These are phyloP conservation scores for Hippasteria phrygiana DNA, from an alignment of 53 echinoderm and acorn worm species.

Conservation along the genomic window DNA sequence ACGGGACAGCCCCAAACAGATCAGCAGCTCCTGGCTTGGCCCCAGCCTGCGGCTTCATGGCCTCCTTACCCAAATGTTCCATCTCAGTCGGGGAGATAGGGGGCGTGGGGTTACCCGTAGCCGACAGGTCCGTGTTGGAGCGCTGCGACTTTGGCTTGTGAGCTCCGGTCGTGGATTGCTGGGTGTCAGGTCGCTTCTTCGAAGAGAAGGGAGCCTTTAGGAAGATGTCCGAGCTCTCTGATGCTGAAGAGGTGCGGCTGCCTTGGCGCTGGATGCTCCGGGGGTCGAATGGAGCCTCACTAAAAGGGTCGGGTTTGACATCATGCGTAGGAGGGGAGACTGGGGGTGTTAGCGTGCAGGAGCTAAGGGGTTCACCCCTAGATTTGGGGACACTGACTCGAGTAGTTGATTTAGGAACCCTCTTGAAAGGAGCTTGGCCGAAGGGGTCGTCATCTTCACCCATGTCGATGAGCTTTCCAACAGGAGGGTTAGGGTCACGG, in stretches of 20 bases:
- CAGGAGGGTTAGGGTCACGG: constrained; percentile 83
- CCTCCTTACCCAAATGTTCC: constrained; percentile 45
- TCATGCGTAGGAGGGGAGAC: constrained; percentile 93
- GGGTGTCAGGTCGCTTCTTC: constrained; percentile 87
- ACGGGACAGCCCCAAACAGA: constrained; percentile 97
- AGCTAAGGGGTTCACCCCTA: constrained; percentile 76
- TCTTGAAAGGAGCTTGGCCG: constrained; percentile 84
- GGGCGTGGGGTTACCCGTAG: constrained; percentile 92
- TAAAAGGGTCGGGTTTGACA: constrained; percentile 80
- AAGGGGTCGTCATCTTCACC: constrained; percentile 85
- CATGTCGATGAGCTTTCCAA: constrained; percentile 88
- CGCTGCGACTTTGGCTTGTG: constrained; percentile 91
- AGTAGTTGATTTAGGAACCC: not conserved
- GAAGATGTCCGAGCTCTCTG: constrained; percentile 93
- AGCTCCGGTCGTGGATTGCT: constrained; percentile 67
- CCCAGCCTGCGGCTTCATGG: constrained; percentile 28
- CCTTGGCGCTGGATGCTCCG: constrained; percentile 80
- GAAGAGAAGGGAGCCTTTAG: constrained; percentile 95
- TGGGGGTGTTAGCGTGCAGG: constrained; percentile 93
- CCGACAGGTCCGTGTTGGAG: constrained; percentile 82
- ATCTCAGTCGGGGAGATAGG: constrained; percentile 94
- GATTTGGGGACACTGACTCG: constrained; percentile 66
- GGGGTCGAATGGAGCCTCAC: constrained; percentile 82
- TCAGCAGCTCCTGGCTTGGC: constrained; percentile 67
- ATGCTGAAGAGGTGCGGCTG: constrained; percentile 89